Base-by-base conservation (phyloP, 2,888 invertebrate species). In the Drosophila mercatorum region DNA sequence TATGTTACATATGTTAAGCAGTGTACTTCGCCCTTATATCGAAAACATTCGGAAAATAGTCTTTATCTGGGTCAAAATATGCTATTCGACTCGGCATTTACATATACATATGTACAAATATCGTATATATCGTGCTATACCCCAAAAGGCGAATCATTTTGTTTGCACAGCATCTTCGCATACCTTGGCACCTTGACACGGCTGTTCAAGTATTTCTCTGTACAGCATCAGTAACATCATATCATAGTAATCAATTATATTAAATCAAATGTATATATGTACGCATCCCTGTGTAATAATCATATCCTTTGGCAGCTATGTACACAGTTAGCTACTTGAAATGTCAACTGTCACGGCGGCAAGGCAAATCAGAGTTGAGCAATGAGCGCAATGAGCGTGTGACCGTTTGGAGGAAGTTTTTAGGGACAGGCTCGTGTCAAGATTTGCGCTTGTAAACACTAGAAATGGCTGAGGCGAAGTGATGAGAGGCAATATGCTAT, bases 401-500 rank as follows among this genome's bases (percentile, higher is more conserved):
- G 53, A 31, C 43, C 51, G n/a, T 53, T 67, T 58, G 61, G 12
- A 59, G 61, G 38, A 47, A 59, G 7, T 36, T 51, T 56, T 72
- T 44, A 44, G 69, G 63, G 58, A 66, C 58, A 74, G 61, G 52
- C 59, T 68, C 67, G 68, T 73, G 88, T 73, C 82, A 80, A 80
- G 83, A 85, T 88, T 80, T 88, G 67, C 68, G 69, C 89, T 86
- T 83, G 83, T 88, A 80, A 87, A 80, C 81, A 83, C 87, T 89
- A 86, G 86, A 83, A 80, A 61, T 70, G 76, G 65, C 73, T 76
- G 53, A 55, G 65, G 47, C 44, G 38, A 59, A 58, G 40, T 41
- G 47, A 66, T 56, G 43, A 43, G 44, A 51, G 55, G 36, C 31
- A n/a, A 22, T 22, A 26, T 28, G 65, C 55, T 60, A 59, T 61